Evolutionary conservation across 2,113 vertebrate genomes (phyloP).

Genomic region (Misgurnus anguillicaudatus): DNA sequence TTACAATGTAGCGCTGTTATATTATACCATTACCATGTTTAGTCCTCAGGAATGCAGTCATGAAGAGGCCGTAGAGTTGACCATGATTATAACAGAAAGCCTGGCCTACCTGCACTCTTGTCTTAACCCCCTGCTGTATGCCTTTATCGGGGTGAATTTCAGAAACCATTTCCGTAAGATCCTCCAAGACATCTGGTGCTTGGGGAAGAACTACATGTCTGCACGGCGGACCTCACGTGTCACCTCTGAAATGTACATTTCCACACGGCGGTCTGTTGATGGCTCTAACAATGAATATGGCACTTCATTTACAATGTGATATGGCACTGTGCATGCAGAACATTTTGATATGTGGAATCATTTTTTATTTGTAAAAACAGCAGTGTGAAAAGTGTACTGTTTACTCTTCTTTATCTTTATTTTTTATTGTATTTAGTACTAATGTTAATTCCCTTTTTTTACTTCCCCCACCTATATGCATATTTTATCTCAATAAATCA

Average conservation of each 20-base stretch:
- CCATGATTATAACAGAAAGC: conserved; percentile 67
- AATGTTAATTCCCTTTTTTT: neutral
- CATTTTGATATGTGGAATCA: neutral
- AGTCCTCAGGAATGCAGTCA: conserved; percentile 40
- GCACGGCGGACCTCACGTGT: conserved; percentile 34
- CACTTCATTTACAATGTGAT: conserved; percentile 54
- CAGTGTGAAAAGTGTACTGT: neutral
- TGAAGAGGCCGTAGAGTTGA: conserved; percentile 46
- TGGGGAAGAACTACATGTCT: conserved; percentile 66
- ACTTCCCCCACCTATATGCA: neutral
- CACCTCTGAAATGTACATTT: conserved; percentile 43
- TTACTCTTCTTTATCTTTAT: neutral
- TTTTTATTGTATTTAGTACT: neutral
- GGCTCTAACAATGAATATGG: conserved; percentile 8
- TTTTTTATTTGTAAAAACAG: neutral
- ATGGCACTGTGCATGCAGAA: neutral
- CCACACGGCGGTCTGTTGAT: conserved; percentile 42
- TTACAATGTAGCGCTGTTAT: conserved; percentile 79
- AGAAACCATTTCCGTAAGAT: conserved; percentile 85
- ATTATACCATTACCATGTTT: conserved; percentile 66
- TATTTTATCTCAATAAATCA: conserved; percentile 5
- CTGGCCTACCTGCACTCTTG: conserved; percentile 91
- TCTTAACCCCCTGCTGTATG: conserved; percentile 90
- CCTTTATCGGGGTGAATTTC: conserved; percentile 89
- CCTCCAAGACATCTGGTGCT: conserved; percentile 79